Base-by-base conservation (phyloP, 2,888 invertebrate genomes). In the Caenorhabditis afra region DNA sequence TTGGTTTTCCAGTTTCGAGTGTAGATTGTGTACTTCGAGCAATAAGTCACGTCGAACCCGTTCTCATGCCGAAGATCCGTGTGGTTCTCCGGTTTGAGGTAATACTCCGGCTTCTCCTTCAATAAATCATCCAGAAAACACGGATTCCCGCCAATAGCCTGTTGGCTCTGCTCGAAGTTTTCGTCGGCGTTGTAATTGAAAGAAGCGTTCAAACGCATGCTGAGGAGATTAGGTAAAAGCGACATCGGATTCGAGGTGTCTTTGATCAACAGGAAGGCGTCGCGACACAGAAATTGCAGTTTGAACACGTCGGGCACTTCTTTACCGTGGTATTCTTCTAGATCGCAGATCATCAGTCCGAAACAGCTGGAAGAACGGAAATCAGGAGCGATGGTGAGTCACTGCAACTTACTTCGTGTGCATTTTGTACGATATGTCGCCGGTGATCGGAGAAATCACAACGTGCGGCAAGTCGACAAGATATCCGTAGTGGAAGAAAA, bases 401-500 rank as follows among this genome's bases (percentile, higher is more conserved):
- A 44, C 22, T 58, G 14, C 8, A 22, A 47, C 16, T 47, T n/a
- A 16, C 16, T 47, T 10, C 11, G 12, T 4, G 8, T 10, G 11
- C n/a, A 12, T 20, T n/a, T 39, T 39, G 14, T 11, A 12, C 2
- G 12, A 1, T 7, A 22, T 14, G 2, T n/a, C 16, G 1, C 11
- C 11, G 10, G 16, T 44, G 2, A 11, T 16, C 41, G 41, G 3
- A 50, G 7, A 10, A 1, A 62, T 4, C 16, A 3, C n/a, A 7
- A n/a, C 11, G 18, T 50, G 5, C 8, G 39, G 39, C 22, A 64
- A 49, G 44, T 64, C 53, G 29, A 44, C 29, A 4, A 64, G 53
- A 16, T 64, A 44, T 29, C 64, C 64, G 29, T 64, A 64, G 53
- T 52, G 44, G 29, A 16, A 64, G 22, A 64, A 52, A 52, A 64